Base-by-base conservation (phyloP, 2,797 vertebrate species). In the Melopsittacus undulatus region DNA sequence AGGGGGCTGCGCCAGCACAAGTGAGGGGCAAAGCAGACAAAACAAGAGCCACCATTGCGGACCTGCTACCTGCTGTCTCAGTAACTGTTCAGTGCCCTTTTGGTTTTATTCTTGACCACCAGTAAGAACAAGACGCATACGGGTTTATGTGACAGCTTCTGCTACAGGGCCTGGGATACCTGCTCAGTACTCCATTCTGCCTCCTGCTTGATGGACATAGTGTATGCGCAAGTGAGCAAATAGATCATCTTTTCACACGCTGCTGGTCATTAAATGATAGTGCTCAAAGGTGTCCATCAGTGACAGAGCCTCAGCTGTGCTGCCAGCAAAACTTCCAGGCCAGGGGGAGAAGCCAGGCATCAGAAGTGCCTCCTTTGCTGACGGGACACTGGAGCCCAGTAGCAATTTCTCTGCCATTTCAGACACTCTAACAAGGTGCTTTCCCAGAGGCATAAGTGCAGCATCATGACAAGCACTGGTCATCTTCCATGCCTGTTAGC, bases 21-120 rank as follows among this genome's bases (percentile, higher is more conserved):
- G 57, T 73, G 8, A 66, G 21, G 85, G 78, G 48, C 64, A 27
- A 64, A 23, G 56, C 83, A 34, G 69, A 46, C 69, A 40, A 45
- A 84, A 30, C n/a, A 32, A 59, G n/a, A 81, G 70, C 11, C 67
- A 70, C 32, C 59, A 11, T 15, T 34, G 19, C 9, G 9, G 66
- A 69, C 36, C 66, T 38, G 70, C 79, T 84, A 81, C 89, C 89
- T 90, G 92, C 83, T 64, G 32, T 16, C 59, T 40, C 61, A 11
- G 38, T 8, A 54, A 52, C 34, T 36, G 26, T 15, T 34, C 21
- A 2, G 18, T 7, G n/a, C 15, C 45, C 29, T 66, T 84, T 40
- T 43, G 34, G 34, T 82, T 64, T 83, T 75, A 13, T 54, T 73
- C 68, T 68, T 42, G 45, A 16, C 62, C 57, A 52, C 34, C 17